Base-by-base conservation (phyloP, 2,113 vertebrate species). In the Gorsachius goisagi region DNA sequence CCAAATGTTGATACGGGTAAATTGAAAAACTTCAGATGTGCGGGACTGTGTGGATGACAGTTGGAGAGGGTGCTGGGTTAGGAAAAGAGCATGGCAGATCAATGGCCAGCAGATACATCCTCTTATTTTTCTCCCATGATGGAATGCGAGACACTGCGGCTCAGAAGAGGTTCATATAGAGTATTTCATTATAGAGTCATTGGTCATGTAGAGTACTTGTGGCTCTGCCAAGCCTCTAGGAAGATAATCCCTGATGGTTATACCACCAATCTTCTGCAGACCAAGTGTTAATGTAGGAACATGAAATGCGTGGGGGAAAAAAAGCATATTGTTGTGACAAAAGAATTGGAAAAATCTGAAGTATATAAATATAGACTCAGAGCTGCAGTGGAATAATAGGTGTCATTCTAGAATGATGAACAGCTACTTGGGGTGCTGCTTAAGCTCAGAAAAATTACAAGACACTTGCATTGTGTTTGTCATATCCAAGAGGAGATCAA, bases 391-490 rank as follows among this genome's bases (percentile, higher is more conserved):
- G 47, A 92, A 97, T 89, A 95, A 89, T 78, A 92, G 47, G 12
- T 94, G 73, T 75, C 80, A 56, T 75, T 92, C 64, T 72, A 80
- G 69, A 30, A 81, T 86, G 80, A 84, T 84, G 89, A 67, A 59
- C 50, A 95, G 64, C 76, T 90, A 74, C 55, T 84, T 1, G 0
- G 56, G 39, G 20, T 95, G 56, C 68, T 93, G 69, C 68, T 96
- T 75, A 93, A 87, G 56, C 58, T 95, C 60, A 85, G 41, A 88
- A 93, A 78, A 89, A 90, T 71, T 22, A 89, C 47, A 86, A 91
- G 19, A 73, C 94, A 20, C 66, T 91, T 94, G 73, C 30, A 49
- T 62, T 64, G 52, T 90, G 80, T 93, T 91, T 94, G 49, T 91
- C 77, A 76, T 50, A 93, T 94, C 53, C 62, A 88, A 82, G 44